These are phyloP conservation scores for Leptinotarsa texana DNA, from an alignment of 1,140 invertebrate genomes.

Conservation along the genomic window DNA sequence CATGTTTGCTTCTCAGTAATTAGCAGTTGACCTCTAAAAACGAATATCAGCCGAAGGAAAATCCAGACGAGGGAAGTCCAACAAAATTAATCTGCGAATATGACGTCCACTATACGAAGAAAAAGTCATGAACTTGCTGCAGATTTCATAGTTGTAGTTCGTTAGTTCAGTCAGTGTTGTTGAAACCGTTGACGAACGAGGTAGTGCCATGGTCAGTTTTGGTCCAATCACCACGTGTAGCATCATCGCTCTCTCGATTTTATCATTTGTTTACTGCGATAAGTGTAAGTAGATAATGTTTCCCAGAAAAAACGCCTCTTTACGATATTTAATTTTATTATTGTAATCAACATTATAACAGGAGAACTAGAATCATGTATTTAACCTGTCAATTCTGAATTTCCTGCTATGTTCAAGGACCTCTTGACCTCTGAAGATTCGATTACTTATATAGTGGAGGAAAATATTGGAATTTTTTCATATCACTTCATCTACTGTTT, in stretches of 20 bases:
- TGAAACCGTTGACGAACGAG: constrained; percentile 20
- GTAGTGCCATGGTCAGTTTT: constrained; percentile 28
- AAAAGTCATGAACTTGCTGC: not conserved
- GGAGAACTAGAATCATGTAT: too few relatives aligned
- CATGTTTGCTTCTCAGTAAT: not conserved
- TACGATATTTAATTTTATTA: not conserved
- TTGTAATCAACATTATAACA: not conserved
- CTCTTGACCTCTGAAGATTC: too few relatives aligned
- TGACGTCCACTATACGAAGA: not conserved
- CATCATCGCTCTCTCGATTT: constrained; percentile 12
- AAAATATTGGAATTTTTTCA: too few relatives aligned
- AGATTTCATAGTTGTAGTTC: constrained; percentile 1
- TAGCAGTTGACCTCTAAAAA: constrained; percentile 3
- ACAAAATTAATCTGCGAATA: constrained; percentile 5
- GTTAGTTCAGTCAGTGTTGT: constrained; percentile 29
- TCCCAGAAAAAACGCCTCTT: not conserved
- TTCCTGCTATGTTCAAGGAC: too few relatives aligned
- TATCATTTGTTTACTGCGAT: constrained; percentile 27
- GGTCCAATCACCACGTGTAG: constrained; percentile 10
- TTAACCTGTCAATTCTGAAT: too few relatives aligned
- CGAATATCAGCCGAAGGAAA: constrained; percentile 5
- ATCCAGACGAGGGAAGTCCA: constrained; percentile 14
- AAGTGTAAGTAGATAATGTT: constrained; percentile 31
- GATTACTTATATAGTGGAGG: too few relatives aligned
- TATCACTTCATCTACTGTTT: too few relatives aligned